Percentiles rank a stretch among this genome's conserved stretches.
These are phyloP conservation scores for Scaptomyza tumidula DNA, from an alignment of 2,888 invertebrate genomes.

Conservation along the genomic window DNA sequence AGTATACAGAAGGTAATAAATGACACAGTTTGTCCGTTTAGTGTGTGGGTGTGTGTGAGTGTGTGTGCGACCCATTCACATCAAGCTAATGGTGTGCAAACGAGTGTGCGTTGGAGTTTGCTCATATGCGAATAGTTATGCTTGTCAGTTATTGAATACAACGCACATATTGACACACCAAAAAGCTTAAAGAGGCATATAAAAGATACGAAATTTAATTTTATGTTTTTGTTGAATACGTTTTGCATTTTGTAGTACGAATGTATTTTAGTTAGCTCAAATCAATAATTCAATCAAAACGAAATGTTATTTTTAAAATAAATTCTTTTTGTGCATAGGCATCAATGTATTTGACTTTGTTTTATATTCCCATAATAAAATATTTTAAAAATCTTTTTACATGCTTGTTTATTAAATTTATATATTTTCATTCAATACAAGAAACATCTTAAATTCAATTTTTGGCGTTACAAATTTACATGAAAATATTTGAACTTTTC, in stretches of 20 bases:
- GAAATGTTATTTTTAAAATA: no score
- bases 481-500: background rate
- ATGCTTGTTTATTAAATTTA: no score
- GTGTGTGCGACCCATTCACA: constrained; percentile 14
- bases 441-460: no score
- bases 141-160: constrained; percentile 23
- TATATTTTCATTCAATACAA: no score
- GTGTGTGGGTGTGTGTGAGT: constrained; percentile 5
- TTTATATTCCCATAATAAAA: no score
- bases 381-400: no score
- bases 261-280: no score
- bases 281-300: no score
- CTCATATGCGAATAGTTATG: constrained; percentile 23
- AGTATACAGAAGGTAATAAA: constrained; percentile 73
- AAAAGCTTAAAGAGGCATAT: background rate
- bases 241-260: background rate
- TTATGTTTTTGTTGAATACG: background rate
- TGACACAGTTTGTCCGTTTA: constrained; percentile 63
- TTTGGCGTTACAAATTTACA: no score
- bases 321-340: no score
- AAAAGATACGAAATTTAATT: background rate
- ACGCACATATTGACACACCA: constrained; percentile 4
- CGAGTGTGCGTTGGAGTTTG: constrained; percentile 24
- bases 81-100: constrained; percentile 50
- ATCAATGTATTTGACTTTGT: no score